A percentile compares a stretch with the other conserved stretches of the same genome.
Evolutionary conservation across 1,140 invertebrate species (phyloP).

Genomic region (Zaprionus tsacasi): DNA sequence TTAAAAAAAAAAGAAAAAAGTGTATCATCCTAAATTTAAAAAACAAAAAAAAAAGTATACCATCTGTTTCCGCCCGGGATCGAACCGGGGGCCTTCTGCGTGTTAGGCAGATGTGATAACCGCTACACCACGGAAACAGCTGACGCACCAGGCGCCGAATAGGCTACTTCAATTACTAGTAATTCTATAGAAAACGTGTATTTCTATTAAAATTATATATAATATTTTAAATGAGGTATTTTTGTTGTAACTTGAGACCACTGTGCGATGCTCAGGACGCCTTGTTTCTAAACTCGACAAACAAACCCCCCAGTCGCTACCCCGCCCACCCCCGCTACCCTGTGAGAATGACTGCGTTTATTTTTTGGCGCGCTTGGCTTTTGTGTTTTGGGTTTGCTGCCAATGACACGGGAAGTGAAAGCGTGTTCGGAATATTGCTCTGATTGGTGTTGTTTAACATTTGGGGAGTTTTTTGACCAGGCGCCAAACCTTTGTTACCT

Average conservation of each 20-base stretch:
- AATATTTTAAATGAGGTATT: no score
- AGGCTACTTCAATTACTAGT: background rate
- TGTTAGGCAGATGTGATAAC: conserved; percentile 85
- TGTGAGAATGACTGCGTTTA: conserved; percentile 35
- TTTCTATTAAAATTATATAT: no score
- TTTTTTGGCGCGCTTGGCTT: conserved; percentile 56
- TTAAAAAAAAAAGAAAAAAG: background rate
- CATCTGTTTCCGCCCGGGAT: conserved; percentile 83
- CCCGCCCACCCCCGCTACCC: no score
- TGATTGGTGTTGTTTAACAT: conserved; percentile 30
- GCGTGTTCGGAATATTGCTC: conserved; percentile 58
- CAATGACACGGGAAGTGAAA: conserved; percentile 81
- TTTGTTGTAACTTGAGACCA: background rate
- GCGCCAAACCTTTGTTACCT: conserved; percentile 67
- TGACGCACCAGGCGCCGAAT: background rate
- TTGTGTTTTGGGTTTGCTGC: conserved; percentile 62
- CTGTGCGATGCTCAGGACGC: conserved; percentile 22
- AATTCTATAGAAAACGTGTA: no score
- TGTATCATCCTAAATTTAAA: conserved; percentile 3
- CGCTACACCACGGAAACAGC: conserved; percentile 84
- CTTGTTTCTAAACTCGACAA: conserved; percentile 12
- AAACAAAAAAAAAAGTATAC: background rate
- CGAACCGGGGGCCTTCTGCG: conserved; percentile 84
- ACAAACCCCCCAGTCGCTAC: background rate
- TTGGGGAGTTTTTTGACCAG: conserved; percentile 66